A percentile compares a stretch with the other conserved stretches of the same genome.
Conservation (phyloP, 2,797 vertebrate species). For the Hoplostethus atlanticus region DNA sequence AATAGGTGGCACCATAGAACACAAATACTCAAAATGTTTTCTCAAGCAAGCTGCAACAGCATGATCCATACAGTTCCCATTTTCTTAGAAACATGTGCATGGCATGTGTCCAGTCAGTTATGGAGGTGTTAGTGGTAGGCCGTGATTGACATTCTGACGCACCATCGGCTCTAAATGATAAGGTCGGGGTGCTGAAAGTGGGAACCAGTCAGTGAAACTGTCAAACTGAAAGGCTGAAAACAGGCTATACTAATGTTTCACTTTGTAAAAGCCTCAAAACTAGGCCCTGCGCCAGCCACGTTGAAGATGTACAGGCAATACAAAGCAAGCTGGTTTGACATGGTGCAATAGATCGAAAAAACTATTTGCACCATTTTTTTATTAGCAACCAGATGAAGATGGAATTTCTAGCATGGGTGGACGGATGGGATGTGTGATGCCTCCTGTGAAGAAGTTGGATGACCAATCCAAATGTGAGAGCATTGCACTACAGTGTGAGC, state of each 20-base stretch:
- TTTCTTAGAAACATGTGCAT: conserved; percentile 73
- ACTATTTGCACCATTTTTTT: conserved; percentile 18
- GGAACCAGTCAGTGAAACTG: conserved; percentile 38
- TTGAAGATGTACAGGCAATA: conserved; percentile 49
- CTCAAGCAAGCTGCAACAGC: conserved; percentile 75
- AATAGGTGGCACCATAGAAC: conserved; percentile 62
- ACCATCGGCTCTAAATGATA: conserved; percentile 28
- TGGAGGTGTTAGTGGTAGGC: conserved; percentile 61
- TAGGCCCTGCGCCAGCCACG: conserved; percentile 29
- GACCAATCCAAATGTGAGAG: conserved; percentile 32
- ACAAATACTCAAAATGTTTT: conserved; percentile 51
- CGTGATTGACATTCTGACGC: conserved; percentile 65
- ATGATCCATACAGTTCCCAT: conserved; percentile 69
- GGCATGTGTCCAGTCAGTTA: conserved; percentile 63
- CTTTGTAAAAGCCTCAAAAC: conserved; percentile 52
- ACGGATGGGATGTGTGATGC: conserved; percentile 15
- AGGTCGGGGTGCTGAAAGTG: conserved; percentile 21
- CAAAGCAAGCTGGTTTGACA: conserved; percentile 38
- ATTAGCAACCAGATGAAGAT: conserved; percentile 36
- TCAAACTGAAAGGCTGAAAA: conserved; percentile 39
- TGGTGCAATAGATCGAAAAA: conserved; percentile 57
- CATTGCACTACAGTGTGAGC: conserved; percentile 38
- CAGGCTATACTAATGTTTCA: conserved; percentile 24
- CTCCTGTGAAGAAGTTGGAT: conserved; percentile 31
- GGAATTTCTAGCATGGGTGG: conserved; percentile 37